Percentiles rank a stretch among this genome's conserved stretches.
Conservation (phyloP, 2,113 vertebrate species). For the Psettodes erumei region DNA sequence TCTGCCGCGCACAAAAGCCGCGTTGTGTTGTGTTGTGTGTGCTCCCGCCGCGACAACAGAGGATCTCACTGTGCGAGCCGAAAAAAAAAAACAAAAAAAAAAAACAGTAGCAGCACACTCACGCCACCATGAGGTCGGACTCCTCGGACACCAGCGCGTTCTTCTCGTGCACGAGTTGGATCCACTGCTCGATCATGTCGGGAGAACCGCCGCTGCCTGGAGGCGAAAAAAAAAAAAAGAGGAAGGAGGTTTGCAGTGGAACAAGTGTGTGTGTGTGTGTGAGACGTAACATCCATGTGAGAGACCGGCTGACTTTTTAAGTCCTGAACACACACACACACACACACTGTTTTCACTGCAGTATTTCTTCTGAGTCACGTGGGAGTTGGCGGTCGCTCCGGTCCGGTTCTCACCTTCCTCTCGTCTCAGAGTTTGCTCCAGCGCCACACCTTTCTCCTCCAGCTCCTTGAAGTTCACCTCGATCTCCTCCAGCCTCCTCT, state of each 20-base stretch:
- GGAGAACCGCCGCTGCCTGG: slow-evolving; percentile 64
- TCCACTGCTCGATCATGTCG: slow-evolving; percentile 88
- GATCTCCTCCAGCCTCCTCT: slow-evolving; percentile 92
- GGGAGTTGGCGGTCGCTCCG: too few relatives aligned
- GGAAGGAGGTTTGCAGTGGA: slow-evolving; percentile 1
- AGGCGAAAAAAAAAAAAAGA: background rate
- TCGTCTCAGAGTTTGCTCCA: slow-evolving; percentile 86
- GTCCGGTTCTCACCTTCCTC: slow-evolving; percentile 83
- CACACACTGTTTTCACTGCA: background rate
- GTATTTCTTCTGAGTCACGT: too few relatives aligned
- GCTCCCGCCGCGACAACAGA: background rate
- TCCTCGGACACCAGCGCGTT: slow-evolving; percentile 90
- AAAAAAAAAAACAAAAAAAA: too few relatives aligned
- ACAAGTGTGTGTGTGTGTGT: background rate
- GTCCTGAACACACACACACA: background rate
- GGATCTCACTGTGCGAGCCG: background rate
- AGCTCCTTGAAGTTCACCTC: slow-evolving; percentile 89
- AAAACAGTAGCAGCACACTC: slow-evolving; percentile 80
- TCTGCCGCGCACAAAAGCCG: slow-evolving; percentile 18
- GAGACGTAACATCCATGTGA: slow-evolving; percentile 14
- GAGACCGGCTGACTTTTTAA: too few relatives aligned
- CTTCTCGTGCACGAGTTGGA: slow-evolving; percentile 91
- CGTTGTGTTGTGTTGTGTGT: too few relatives aligned
- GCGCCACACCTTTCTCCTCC: slow-evolving; percentile 86
- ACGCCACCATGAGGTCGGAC: slow-evolving; percentile 95